These are phyloP conservation scores for Seladonia tumulorum DNA, from an alignment of 2,888 invertebrate species.

Conservation along the genomic window DNA sequence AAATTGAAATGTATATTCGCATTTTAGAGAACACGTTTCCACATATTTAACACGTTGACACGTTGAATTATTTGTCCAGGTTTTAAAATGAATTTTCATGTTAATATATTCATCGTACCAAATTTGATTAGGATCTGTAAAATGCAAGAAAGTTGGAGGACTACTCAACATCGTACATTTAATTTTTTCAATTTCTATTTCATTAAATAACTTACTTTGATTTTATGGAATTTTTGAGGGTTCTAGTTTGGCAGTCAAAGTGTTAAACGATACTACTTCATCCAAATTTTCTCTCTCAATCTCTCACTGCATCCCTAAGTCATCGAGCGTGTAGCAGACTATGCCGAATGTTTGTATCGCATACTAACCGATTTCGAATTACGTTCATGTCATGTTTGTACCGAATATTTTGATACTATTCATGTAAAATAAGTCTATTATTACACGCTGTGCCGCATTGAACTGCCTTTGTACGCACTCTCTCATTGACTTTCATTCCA, in stretches of 20 bases:
- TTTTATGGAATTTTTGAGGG: too few species aligned
- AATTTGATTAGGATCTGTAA: too few species aligned
- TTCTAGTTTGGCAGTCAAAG: too few species aligned
- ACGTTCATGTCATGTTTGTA: background rate
- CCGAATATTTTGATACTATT: background rate
- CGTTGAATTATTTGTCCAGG: too few species aligned
- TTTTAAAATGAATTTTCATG: too few species aligned
- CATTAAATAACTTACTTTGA: too few species aligned
- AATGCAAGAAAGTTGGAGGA: too few species aligned
- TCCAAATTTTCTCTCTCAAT: background rate
- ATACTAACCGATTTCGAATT: background rate
- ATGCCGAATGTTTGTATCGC: background rate
- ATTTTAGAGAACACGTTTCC: background rate
- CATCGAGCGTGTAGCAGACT: background rate
- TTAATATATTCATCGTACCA: too few species aligned
- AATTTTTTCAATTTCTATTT: too few species aligned
- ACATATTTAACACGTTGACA: too few species aligned
- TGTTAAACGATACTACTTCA: background rate
- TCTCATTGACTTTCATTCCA: background rate
- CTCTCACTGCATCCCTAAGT: background rate
- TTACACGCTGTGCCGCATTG: background rate
- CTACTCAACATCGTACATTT: too few species aligned
- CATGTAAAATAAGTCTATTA: background rate
- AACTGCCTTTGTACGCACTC: background rate
- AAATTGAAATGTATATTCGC: background rate